Percentiles rank a stretch among this genome's conserved stretches.
These are phyloP conservation scores for Diadromus collaris DNA, from an alignment of 2,888 invertebrate species.

Conservation along the genomic window DNA sequence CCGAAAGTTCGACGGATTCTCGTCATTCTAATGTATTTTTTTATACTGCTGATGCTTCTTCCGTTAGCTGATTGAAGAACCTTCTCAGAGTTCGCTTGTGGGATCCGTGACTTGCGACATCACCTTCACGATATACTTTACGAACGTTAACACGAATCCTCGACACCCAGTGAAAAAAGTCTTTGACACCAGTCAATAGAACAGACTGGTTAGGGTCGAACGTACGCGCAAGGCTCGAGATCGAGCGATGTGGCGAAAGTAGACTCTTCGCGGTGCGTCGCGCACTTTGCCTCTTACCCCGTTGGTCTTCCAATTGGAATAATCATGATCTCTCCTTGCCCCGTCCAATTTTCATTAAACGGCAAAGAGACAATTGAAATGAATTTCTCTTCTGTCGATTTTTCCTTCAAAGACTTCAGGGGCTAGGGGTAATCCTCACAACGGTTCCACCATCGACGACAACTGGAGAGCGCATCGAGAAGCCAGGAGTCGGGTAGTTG, in stretches of 20 bases:
- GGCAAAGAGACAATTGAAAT: background rate
- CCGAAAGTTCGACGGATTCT: constrained; percentile 26
- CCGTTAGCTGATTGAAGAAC: background rate
- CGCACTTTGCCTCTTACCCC: constrained; percentile 32
- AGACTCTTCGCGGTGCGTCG: constrained; percentile 47
- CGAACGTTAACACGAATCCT: constrained; percentile 18
- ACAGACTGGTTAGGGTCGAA: constrained; percentile 34
- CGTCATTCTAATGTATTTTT: constrained; percentile 22
- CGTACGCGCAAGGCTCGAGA: constrained; percentile 36
- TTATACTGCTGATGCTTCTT: background rate
- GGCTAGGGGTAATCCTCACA: constrained; percentile 17
- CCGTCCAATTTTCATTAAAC: constrained; percentile 2
- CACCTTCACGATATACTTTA: constrained; percentile 25
- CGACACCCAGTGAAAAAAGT: constrained; percentile 36
- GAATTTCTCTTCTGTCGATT: constrained; percentile 1
- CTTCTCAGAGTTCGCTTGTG: constrained; percentile 26
- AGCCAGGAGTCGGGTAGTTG: constrained; percentile 39
- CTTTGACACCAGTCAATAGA: constrained; percentile 25
- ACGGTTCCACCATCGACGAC: constrained; percentile 24
- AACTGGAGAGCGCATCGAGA: constrained; percentile 1
- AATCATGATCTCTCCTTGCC: background rate
- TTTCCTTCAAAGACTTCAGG: background rate
- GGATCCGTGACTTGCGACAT: constrained; percentile 17
- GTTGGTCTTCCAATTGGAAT: background rate
- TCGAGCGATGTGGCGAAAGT: constrained; percentile 42